Conservation (phyloP, 2,113 vertebrate genomes). For the Symphodus melops region DNA sequence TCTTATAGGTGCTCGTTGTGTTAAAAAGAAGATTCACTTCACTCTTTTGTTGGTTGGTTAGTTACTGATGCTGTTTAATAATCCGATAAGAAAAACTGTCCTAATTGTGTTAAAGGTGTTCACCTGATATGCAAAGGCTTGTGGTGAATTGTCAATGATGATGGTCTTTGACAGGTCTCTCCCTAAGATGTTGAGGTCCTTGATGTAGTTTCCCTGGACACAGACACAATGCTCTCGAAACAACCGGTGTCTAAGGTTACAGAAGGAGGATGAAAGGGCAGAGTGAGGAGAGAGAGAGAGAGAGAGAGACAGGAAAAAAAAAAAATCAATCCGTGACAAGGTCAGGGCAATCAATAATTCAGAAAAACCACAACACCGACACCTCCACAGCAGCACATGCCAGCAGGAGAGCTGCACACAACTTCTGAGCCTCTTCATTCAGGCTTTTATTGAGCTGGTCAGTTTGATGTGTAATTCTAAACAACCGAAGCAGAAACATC, state of each 20-base stretch:
- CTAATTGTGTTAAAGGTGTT: conserved; percentile 18
- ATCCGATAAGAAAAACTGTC: background rate
- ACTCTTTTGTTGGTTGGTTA: background rate
- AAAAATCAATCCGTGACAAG: conserved; percentile 50
- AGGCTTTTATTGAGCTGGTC: background rate
- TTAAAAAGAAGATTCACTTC: background rate
- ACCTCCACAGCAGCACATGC: conserved; percentile 37
- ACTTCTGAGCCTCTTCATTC: conserved; percentile 11
- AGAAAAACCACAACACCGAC: conserved; percentile 66
- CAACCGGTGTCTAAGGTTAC: conserved; percentile 90
- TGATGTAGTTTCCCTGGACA: conserved; percentile 99
- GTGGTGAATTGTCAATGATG: conserved; percentile 99
- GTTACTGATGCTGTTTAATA: background rate
- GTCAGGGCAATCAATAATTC: conserved; percentile 68
- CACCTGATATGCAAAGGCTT: conserved; percentile 99
- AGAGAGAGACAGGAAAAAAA: background rate
- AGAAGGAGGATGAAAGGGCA: conserved; percentile 29
- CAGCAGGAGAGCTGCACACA: background rate
- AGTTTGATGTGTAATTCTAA: background rate
- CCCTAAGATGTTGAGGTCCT: conserved; percentile 98
- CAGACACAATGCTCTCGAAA: conserved; percentile 99
- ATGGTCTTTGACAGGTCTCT: conserved; percentile 99
- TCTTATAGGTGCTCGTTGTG: background rate
- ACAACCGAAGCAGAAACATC: background rate
- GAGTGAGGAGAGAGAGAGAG: conserved; percentile 11